Percentiles rank a stretch among this genome's conserved stretches.
Evolutionary conservation across 2,113 vertebrate genomes (phyloP).

Genomic region (Malurus alboscapulatus): DNA sequence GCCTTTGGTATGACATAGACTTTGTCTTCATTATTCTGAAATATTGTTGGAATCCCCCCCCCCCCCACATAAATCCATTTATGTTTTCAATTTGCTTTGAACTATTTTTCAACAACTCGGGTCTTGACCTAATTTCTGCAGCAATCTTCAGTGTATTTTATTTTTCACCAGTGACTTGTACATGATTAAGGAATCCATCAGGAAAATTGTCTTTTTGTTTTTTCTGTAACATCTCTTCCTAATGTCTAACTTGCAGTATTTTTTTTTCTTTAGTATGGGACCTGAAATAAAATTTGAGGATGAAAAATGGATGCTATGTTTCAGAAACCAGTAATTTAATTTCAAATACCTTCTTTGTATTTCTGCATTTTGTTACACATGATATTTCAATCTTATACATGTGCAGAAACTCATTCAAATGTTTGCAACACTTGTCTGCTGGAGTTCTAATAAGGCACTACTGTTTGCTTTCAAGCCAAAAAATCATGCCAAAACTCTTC

Average conservation of each 20-base stretch:
- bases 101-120: constrained; percentile 82
- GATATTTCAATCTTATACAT: constrained; percentile 8
- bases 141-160: constrained; percentile 69
- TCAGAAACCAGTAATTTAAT: constrained; percentile 31
- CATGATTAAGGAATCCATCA: constrained; percentile 82
- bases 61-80: constrained; percentile 74
- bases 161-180: constrained; percentile 69
- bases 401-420: constrained; percentile 33
- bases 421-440: constrained; percentile 8
- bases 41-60: constrained; percentile 53
- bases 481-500: not conserved
- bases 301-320: constrained; percentile 27
- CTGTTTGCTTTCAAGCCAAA: constrained; percentile 20
- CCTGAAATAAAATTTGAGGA: constrained; percentile 44
- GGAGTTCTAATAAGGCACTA: constrained; percentile 6
- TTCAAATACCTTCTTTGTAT: constrained; percentile 22
- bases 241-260: constrained; percentile 17
- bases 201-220: constrained; percentile 66
- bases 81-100: constrained; percentile 84
- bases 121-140: constrained; percentile 86
- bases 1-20: constrained; percentile 65
- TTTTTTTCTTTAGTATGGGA: not conserved
- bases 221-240: constrained; percentile 51
- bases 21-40: constrained; percentile 86
- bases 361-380: constrained; percentile 27